Evolutionary conservation across 1,140 invertebrate species (phyloP), one percentile per base, ranked within the genome.

Genomic region (Tenebrio molitor): DNA sequence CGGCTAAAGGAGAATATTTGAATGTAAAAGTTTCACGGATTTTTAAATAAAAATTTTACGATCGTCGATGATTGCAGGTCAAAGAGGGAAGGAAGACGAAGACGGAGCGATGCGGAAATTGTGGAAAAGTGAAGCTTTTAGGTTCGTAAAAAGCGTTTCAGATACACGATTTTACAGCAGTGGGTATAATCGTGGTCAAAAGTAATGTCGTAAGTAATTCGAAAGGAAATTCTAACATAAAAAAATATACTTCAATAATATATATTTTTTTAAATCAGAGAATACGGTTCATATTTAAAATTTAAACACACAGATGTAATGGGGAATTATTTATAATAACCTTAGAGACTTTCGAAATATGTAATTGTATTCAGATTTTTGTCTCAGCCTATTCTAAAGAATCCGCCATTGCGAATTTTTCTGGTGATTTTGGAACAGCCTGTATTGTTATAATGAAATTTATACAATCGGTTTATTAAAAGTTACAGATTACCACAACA

Each of bases 31-130:
- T 58, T 58, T 29, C 23, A 29, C 7, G 50, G 23, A 29, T 58
- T 58, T 58, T 58, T 58, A 12, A 58, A 29, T 29, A 58, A 58
- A 58, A 58, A 29, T 58, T 53, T 53, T 53, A 53, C 46, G 46
- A 53, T 6, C 46, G 46, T 1, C 46, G 46, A 53, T 23, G 46
- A 53, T 53, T 53, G 17, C 46, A 23, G 46, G 46, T 58, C 50
- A 34, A 29, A 58, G 23, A 58, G 23, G 23, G 16, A 29, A 16
- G 23, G 29, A 29, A 8, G 12, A 29, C 50, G 23, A 17, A 21
- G 17, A 50, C 10, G 17, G 17, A 50, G 10, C 29, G 29, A 33
- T 39, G 36, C 36, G 36, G 36, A 12, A 39, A 39, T 39, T 7
- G 36, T 12, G 36, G 36, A 58, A 50, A 21, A 8, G 17, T 2